Conservation (phyloP, 2,797 vertebrate species). For the Eospalax fontanierii region DNA sequence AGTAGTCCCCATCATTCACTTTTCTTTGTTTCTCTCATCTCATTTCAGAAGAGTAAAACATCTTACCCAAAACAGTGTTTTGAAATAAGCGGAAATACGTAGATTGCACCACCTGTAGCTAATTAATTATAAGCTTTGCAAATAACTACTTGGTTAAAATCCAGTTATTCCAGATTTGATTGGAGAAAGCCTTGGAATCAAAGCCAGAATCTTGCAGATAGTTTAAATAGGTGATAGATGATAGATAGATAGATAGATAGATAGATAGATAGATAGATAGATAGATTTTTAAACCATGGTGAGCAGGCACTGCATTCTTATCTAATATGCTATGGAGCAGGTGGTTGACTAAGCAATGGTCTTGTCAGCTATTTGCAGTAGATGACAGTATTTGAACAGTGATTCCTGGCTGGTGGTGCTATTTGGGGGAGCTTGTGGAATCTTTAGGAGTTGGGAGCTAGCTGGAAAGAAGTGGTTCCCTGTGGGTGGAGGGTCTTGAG, state of each 20-base stretch:
- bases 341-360: not conserved
- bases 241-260: not conserved
- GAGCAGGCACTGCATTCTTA: constrained; percentile 24
- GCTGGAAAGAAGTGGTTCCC: not conserved
- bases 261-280: not conserved
- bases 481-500: not conserved
- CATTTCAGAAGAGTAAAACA: constrained; percentile 60
- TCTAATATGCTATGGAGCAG: not conserved
- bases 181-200: not conserved
- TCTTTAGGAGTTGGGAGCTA: not conserved
- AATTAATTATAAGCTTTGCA: constrained; percentile 29
- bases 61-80: constrained; percentile 63
- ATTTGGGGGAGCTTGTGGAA: not conserved
- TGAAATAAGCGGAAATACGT: constrained; percentile 46
- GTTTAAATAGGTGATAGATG: not conserved
- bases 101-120: constrained; percentile 69
- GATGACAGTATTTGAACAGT: not conserved
- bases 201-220: constrained; percentile 39
- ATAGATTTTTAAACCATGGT: not conserved
- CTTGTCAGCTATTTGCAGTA: not conserved
- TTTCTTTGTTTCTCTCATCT: constrained; percentile 72
- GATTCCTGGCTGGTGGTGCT: not conserved
- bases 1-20: constrained; percentile 17
- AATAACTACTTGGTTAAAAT: not conserved
- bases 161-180: constrained; percentile 10